Evolutionary conservation across 2,888 invertebrate species (phyloP), one percentile per base, ranked within the genome.

Genomic region (Tetragonisca angustula): DNA sequence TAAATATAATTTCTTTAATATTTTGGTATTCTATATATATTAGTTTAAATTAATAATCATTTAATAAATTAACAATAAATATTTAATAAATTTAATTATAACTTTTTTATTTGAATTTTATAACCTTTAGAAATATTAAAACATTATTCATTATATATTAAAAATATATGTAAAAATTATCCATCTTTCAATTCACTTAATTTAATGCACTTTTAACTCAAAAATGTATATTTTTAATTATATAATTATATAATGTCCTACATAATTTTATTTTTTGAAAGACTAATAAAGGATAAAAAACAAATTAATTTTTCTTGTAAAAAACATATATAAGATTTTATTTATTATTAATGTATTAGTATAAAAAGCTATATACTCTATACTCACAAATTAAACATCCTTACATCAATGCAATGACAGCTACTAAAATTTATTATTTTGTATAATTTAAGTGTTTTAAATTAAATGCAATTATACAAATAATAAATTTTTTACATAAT

Each of bases 301-400:
- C 64, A 72, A 54, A 59, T 27, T 27, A 17, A 13, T 21, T 73
- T 32, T 49, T 36, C 36, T 74, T 75, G 36, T 79, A 81, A 78
- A 87, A 87, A 85, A 77, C 19, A 77, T 84, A 78, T 79, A 80
- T 73, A 61, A n/a, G 43, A 82, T 67, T 73, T 49, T 78, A 67
- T 79, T 65, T 67, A 59, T 61, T 67, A 50, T 13, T 54, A 65
- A 75, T 84, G 81, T 72, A 70, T 69, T 75, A 69, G 43, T 84
- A 75, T 56, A 84, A 84, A 83, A 80, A 83, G 6, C n/a, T 77
- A 74, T 75, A 15, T 59, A 59, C 62, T 59, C 4, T 72, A 61
- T 78, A 56, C 27, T 70, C 83, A 75, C n/a, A 61, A 71, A 72
- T 36, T 70, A 76, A 21, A 52, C n/a, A 59, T 70, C 21, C 32